phyloP scores from a whole-genome alignment of 2,888 invertebrate species.

The Liopterus haemorrhoidalis region DNA sequence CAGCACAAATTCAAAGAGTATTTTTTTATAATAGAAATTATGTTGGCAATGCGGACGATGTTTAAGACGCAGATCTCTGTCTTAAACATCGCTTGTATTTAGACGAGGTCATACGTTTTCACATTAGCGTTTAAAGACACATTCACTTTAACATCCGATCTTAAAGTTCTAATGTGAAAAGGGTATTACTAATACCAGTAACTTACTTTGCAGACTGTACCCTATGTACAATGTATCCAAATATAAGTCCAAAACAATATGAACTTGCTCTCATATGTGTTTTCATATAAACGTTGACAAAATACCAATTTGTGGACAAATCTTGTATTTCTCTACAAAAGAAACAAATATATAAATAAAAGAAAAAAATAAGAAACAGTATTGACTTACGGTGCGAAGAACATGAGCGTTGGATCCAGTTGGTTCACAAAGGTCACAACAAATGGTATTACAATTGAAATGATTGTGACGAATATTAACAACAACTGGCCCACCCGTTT shows the following conservation, averaged over 20 bases:
- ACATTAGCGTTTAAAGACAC: too few relatives aligned
- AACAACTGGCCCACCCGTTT: constrained; percentile 53
- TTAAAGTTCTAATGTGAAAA: too few relatives aligned
- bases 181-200: too few relatives aligned
- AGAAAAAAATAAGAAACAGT: constrained; percentile 3
- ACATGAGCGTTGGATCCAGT: constrained; percentile 63
- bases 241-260: constrained; percentile 61
- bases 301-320: constrained; percentile 58
- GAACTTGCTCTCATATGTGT: constrained; percentile 69
- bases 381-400: constrained; percentile 60
- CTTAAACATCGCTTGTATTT: too few relatives aligned
- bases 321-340: constrained; percentile 60
- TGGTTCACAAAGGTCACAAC: constrained; percentile 53
- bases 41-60: too few relatives aligned
- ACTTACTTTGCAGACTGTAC: constrained; percentile 58
- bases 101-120: too few relatives aligned
- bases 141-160: too few relatives aligned
- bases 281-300: constrained; percentile 61
- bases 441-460: constrained; percentile 53
- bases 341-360: not conserved
- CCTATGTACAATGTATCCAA: constrained; percentile 59
- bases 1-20: too few relatives aligned
- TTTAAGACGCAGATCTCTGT: too few relatives aligned
- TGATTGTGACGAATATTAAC: constrained; percentile 47
- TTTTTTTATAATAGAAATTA: too few relatives aligned